Base-by-base conservation (phyloP, 2,113 vertebrate genomes). In the Sclerurus mexicanus region DNA sequence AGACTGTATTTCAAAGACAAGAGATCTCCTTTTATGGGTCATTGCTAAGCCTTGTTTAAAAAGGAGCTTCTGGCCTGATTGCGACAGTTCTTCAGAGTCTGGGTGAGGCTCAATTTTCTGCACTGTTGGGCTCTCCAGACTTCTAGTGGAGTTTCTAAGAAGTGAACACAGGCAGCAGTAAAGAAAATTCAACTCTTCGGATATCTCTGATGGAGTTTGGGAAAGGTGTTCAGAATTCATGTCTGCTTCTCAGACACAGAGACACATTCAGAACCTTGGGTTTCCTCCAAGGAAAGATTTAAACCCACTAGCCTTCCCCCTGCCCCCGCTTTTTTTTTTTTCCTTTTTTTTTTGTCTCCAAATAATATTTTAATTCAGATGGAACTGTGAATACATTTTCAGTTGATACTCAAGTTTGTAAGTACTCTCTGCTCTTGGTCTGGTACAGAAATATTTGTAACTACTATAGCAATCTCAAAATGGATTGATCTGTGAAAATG, bases 61-160 rank as follows among this genome's bases (percentile, higher is more conserved):
- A 79, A 64, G 21, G 9, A 83, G 19, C 19, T 64, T 0, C 0
- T 82, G 82, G 8, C 23, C 71, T 25, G 25, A 69, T 64, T 62
- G 21, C 1, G 0, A 66, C 78, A 30, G 19, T 53, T 85, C 46
- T 66, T 85, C 31, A 60, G 46, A 72, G 22, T 13, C 64, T 49
- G 33, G n/a, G 9, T 76, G 40, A 83, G 62, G 63, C 37, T 90
- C 79, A 69, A n/a, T 92, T 81, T 91, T 93, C 58, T 88, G 72
- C 0, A 0, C 20, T 82, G 23, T 39, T 85, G 62, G 46, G 53
- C 28, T 89, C 81, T 81, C 25, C 46, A 35, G 46, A 33, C 11
- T 89, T 91, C 53, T 79, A 35, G 22, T 83, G 37, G 55, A 21
- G 22, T 73, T 76, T 73, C 23, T 44, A 68, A 58, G 49, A 63